These are phyloP conservation scores for Bombus waltoni DNA, from an alignment of 1,140 invertebrate genomes.

Conservation along the genomic window DNA sequence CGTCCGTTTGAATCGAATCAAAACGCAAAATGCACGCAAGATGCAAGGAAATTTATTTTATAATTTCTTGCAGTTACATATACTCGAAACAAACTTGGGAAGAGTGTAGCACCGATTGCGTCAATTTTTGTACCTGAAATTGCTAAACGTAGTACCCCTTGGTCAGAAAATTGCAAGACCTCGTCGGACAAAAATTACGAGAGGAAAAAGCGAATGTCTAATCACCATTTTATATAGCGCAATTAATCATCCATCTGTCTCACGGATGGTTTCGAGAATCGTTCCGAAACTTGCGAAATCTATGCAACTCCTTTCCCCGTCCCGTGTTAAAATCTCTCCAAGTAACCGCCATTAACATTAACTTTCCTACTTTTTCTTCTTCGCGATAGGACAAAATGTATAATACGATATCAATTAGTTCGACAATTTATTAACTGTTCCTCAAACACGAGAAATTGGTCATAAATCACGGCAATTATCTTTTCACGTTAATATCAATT, in stretches of 20 bases:
- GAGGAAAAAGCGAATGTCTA: constrained; percentile 3
- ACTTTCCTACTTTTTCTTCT: neutral
- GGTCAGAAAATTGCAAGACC: neutral
- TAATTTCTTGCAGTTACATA: neutral
- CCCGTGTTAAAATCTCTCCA: neutral
- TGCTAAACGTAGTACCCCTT: neutral
- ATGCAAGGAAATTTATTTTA: too few species aligned
- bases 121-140: neutral
- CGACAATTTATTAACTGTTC: neutral
- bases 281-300: neutral
- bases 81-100: neutral
- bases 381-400: neutral
- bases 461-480: constrained; percentile 14
- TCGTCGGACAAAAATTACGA: neutral
- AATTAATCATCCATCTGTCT: constrained; percentile 15
- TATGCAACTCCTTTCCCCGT: neutral
- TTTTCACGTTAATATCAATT: neutral
- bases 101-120: neutral
- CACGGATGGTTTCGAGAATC: neutral
- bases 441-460: neutral
- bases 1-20: too few species aligned
- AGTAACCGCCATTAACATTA: neutral
- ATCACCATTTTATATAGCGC: constrained; percentile 1
- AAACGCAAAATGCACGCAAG: too few species aligned
- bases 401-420: constrained; percentile 12